Evolutionary conservation across 2,113 vertebrate genomes (phyloP).

Genomic region (Marmota flaviventris): DNA sequence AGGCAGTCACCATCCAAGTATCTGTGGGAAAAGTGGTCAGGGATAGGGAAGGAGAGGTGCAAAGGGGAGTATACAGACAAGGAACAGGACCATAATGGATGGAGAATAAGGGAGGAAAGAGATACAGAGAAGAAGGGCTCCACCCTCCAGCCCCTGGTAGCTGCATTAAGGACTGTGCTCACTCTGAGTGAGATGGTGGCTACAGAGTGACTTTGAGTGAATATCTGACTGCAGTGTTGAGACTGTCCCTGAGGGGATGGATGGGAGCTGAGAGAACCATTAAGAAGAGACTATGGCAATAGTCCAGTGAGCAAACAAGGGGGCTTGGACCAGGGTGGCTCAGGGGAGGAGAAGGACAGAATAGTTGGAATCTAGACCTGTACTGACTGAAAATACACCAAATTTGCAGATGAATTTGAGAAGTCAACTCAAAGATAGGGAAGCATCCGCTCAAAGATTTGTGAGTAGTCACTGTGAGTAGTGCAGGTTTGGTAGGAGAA

Average conservation of each 20-base stretch:
- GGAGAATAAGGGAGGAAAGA: not conserved
- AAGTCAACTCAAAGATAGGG: not conserved
- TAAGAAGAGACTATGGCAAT: not conserved
- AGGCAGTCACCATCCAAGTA: not conserved
- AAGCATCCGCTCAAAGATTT: not conserved
- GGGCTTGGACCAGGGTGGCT: not conserved
- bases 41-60: not conserved
- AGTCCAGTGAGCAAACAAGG: not conserved
- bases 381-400: not conserved
- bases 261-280: not conserved
- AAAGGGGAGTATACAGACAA: not conserved
- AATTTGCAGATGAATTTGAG: not conserved
- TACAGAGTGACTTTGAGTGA: too few relatives aligned
- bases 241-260: not conserved
- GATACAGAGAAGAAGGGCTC: not conserved
- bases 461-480: not conserved
- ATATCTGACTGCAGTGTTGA: not conserved
- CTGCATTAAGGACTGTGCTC: not conserved
- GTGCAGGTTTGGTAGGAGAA: not conserved
- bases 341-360: not conserved
- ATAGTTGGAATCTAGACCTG: not conserved
- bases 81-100: not conserved
- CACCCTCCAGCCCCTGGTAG: rapidly evolving
- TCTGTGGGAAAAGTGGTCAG: rapidly evolving
- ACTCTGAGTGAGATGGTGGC: not conserved